Percentiles rank a stretch among this genome's conserved stretches.
These are phyloP conservation scores for Takifugu ocellatus DNA, from an alignment of 2,797 vertebrate genomes.

Conservation along the genomic window DNA sequence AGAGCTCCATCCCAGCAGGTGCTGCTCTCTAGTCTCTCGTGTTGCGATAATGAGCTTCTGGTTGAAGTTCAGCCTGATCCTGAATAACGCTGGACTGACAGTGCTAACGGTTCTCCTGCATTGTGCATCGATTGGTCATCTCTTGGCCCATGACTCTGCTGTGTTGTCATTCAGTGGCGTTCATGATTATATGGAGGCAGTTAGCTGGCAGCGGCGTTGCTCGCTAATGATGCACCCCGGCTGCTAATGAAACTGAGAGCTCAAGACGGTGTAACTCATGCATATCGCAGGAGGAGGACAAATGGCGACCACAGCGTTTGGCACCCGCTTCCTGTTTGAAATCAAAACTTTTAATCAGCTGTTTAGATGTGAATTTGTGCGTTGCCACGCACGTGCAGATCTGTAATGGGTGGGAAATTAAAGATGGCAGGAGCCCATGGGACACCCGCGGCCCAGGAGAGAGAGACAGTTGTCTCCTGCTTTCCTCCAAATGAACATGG, in stretches of 20 bases:
- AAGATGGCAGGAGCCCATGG: slow-evolving; percentile 39
- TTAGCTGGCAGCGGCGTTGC: slow-evolving; percentile 8
- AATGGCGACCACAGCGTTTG: not conserved
- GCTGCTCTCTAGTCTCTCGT: slow-evolving; percentile 29
- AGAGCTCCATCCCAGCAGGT: slow-evolving; percentile 17
- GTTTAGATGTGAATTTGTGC: slow-evolving; percentile 32
- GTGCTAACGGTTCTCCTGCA: slow-evolving; percentile 11
- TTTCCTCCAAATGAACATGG: slow-evolving; percentile 33
- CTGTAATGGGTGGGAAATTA: slow-evolving; percentile 22
- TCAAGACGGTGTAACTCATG: slow-evolving; percentile 1
- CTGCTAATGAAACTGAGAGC: slow-evolving; percentile 3
- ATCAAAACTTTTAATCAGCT: slow-evolving; percentile 28
- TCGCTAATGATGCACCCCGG: slow-evolving; percentile 12
- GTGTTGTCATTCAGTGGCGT: slow-evolving; percentile 4
- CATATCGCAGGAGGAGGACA: not conserved
- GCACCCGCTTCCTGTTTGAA: slow-evolving; percentile 10
- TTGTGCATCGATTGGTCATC: not conserved
- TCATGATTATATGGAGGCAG: slow-evolving; percentile 20
- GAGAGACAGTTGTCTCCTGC: slow-evolving; percentile 16
- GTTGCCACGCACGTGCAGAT: slow-evolving; percentile 15
- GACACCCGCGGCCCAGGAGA: slow-evolving; percentile 19
- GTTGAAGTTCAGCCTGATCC: slow-evolving; percentile 3
- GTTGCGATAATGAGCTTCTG: slow-evolving; percentile 26
- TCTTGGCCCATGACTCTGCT: not conserved
- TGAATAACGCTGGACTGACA: slow-evolving; percentile 14